Evolutionary conservation across 2,113 vertebrate genomes (phyloP).

Genomic region (Archilochus colubris): DNA sequence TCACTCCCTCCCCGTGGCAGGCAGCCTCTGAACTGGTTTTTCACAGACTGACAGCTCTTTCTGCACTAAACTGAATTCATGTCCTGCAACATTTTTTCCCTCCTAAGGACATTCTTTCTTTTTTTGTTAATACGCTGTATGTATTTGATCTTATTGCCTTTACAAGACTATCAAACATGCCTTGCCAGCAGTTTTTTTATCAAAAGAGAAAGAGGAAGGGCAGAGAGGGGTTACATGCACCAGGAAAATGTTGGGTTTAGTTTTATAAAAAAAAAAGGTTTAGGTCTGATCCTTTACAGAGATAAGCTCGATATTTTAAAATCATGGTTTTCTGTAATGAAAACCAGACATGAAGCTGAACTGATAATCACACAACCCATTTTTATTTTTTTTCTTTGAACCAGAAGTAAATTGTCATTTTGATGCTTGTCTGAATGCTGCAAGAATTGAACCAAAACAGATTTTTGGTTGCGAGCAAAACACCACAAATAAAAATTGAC

Average conservation of each 20-base stretch:
- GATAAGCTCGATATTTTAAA: not conserved
- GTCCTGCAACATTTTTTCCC: not conserved
- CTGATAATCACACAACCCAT: not conserved
- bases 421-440: not conserved
- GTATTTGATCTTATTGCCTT: slow-evolving; percentile 22
- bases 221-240: not conserved
- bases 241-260: not conserved
- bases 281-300: not conserved
- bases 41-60: not conserved
- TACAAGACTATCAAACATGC: not conserved
- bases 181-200: slow-evolving; percentile 29
- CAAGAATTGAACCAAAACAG: slow-evolving; percentile 13
- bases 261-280: not conserved
- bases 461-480: slow-evolving; percentile 28
- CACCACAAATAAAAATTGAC: slow-evolving; percentile 19
- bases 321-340: not conserved
- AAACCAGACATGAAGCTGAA: slow-evolving; percentile 4
- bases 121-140: slow-evolving; percentile 20
- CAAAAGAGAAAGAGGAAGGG: not conserved
- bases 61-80: not conserved
- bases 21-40: not conserved
- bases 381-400: slow-evolving; percentile 18
- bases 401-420: slow-evolving; percentile 31
- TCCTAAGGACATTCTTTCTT: not conserved
- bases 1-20: accelerated